phyloP scores from a whole-genome alignment of 30 jellyfish, hydroid and myxozoan species.

The Aurelia aurita complex sp. Pacific region DNA sequence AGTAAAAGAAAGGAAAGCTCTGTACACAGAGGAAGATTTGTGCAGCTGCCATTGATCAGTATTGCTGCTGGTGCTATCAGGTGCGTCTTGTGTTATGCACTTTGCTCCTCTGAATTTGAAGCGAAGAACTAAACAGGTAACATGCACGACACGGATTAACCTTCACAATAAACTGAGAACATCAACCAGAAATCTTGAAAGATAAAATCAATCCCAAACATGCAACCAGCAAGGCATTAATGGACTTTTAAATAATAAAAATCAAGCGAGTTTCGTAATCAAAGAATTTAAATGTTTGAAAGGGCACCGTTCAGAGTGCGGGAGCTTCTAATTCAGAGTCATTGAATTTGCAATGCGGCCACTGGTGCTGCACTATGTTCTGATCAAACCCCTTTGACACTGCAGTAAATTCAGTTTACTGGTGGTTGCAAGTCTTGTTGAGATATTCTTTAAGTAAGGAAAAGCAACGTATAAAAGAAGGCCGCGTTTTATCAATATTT shows the following conservation, averaged over 20 bases:
- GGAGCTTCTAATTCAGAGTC: constrained; percentile 41
- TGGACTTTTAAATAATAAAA: constrained; percentile 1
- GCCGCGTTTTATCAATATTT: constrained; percentile 65
- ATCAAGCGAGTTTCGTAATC: constrained; percentile 27
- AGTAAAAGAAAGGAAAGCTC: no score
- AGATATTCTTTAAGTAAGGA: constrained; percentile 36
- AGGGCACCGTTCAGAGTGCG: constrained; percentile 56
- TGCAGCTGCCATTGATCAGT: no score
- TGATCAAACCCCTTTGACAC: constrained; percentile 71
- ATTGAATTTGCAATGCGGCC: constrained; percentile 64
- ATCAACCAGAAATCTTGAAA: neutral
- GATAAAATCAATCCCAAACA: constrained; percentile 6
- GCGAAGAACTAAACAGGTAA: no score
- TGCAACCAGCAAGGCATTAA: constrained; percentile 30
- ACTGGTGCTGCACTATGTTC: constrained; percentile 74
- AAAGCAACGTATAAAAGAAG: constrained; percentile 46
- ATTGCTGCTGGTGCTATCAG: no score
- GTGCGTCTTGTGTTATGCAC: no score
- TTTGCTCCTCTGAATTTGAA: no score
- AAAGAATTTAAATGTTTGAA: constrained; percentile 25
- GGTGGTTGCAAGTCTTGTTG: constrained; percentile 60
- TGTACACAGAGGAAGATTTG: no score
- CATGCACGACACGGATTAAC: no score
- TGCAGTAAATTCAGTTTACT: constrained; percentile 49
- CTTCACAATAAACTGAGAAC: no score